phyloP scores from a whole-genome alignment of 2,797 vertebrate species.

The Pachyuromys duprasi region DNA sequence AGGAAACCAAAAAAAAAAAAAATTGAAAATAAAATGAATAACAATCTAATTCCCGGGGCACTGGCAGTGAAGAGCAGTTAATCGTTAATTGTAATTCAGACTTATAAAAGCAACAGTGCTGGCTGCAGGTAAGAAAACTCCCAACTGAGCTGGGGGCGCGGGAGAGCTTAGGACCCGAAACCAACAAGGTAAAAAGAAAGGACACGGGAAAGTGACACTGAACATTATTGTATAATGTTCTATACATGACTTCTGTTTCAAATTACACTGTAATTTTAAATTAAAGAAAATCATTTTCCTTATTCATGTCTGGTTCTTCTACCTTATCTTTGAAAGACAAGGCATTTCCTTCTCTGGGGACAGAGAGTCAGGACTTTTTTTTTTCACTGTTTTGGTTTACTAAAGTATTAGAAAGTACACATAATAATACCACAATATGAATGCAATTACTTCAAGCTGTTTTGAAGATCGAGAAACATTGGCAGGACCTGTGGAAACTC shows the following conservation, averaged over 20 bases:
- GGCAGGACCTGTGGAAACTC: not conserved
- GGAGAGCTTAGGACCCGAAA: not conserved
- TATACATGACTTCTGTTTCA: not conserved
- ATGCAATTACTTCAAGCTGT: not conserved
- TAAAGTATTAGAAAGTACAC: not conserved
- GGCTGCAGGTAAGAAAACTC: not conserved
- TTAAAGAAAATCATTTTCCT: not conserved
- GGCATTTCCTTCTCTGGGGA: not conserved
- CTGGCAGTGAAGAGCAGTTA: not conserved
- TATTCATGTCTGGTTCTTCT: not conserved
- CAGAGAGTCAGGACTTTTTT: not conserved
- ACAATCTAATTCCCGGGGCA: not conserved
- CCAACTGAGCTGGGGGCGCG: not conserved
- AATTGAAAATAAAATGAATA: not conserved
- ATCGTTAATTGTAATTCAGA: not conserved
- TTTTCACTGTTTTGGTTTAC: not conserved
- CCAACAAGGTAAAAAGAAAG: not conserved
- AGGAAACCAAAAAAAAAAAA: not conserved
- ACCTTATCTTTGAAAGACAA: not conserved
- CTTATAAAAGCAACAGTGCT: not conserved
- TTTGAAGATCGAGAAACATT: not conserved
- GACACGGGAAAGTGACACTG: not conserved
- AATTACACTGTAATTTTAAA: slow-evolving; percentile 2
- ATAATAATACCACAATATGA: not conserved
- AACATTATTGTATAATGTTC: not conserved